Evolutionary conservation across 2,888 invertebrate genomes (phyloP).

Genomic region (Abscondita cerata): DNA sequence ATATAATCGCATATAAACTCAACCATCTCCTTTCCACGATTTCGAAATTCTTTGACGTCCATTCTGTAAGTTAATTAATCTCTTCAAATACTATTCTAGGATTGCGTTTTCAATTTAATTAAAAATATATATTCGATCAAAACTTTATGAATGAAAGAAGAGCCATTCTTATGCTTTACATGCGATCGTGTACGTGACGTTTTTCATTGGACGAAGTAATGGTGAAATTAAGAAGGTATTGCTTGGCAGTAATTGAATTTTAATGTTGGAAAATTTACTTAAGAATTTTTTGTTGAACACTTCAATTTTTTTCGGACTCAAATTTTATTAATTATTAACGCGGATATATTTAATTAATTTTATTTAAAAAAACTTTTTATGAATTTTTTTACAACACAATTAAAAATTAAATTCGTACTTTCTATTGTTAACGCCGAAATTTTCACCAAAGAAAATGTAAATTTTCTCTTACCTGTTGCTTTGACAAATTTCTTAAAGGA

Average conservation of each 20-base stretch:
- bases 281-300: too few relatives aligned
- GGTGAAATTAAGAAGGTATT: constrained; percentile 15
- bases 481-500: constrained; percentile 27
- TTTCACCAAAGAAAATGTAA: too few relatives aligned
- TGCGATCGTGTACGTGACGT: constrained; percentile 22
- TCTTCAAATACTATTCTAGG: not conserved
- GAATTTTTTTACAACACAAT: too few relatives aligned
- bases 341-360: too few relatives aligned
- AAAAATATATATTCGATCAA: not conserved
- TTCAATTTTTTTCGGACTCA: not conserved
- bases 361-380: too few relatives aligned
- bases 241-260: constrained; percentile 30
- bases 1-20: constrained; percentile 93
- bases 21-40: constrained; percentile 90
- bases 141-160: constrained; percentile 7
- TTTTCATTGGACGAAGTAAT: constrained; percentile 21
- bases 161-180: constrained; percentile 1
- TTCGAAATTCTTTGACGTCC: constrained; percentile 87
- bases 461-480: constrained; percentile 42
- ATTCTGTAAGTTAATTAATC: constrained; percentile 59
- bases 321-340: too few relatives aligned
- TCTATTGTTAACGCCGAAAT: too few relatives aligned
- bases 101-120: not conserved
- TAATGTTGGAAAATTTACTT: constrained; percentile 13
- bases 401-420: too few relatives aligned